phyloP scores from a whole-genome alignment of 2,113 vertebrate genomes.

The Dipodomys spectabilis region DNA sequence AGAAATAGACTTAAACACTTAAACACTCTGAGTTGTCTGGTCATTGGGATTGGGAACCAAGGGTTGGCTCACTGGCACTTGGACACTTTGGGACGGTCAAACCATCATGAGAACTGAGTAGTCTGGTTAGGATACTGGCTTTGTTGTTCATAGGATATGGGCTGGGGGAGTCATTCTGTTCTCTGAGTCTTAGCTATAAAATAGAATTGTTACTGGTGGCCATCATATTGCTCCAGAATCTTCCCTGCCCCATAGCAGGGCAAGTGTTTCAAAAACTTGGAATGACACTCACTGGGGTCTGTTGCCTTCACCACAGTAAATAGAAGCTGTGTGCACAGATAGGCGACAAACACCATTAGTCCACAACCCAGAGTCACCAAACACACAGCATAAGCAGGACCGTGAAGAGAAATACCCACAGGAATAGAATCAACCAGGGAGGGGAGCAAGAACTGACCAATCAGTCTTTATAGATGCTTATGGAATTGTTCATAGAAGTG shows the following conservation, averaged over 20 bases:
- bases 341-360: neutral
- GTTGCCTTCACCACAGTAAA: neutral
- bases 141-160: neutral
- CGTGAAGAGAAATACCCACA: too few relatives aligned
- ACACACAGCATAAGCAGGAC: neutral
- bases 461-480: neutral
- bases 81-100: neutral
- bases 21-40: neutral
- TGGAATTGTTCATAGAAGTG: neutral
- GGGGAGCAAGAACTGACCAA: neutral
- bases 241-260: neutral
- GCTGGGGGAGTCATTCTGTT: neutral
- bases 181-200: neutral
- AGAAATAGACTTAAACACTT: neutral
- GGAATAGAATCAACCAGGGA: neutral
- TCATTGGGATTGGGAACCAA: neutral
- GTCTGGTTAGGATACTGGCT: neutral
- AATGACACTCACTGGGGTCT: neutral
- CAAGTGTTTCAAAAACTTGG: neutral
- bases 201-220: neutral
- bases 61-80: neutral
- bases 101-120: accelerated
- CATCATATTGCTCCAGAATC: neutral
- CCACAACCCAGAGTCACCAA: neutral
- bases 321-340: neutral